Percentiles rank a stretch among this genome's conserved stretches.
These are phyloP conservation scores for Tokudaia tokunoshimensis DNA, from an alignment of 2,797 vertebrate species.

Conservation along the genomic window DNA sequence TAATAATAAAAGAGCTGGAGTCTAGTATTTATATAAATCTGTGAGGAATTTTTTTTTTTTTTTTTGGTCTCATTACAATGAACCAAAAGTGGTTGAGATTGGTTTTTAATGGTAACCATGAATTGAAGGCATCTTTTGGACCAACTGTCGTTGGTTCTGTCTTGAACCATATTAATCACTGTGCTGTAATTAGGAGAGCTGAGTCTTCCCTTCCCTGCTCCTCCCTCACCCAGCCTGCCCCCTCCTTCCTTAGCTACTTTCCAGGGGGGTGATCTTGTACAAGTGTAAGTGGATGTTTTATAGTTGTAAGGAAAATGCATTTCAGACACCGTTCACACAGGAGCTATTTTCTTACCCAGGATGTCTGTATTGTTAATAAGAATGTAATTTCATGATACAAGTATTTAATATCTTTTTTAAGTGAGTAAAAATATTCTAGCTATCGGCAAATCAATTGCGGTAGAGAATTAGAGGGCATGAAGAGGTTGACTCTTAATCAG, in stretches of 20 bases:
- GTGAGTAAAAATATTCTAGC: conserved; percentile 86
- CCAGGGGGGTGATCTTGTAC: conserved; percentile 78
- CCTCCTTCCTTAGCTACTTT: conserved; percentile 81
- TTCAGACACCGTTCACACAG: conserved; percentile 90
- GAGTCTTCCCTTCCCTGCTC: conserved; percentile 74
- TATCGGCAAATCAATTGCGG: conserved; percentile 85
- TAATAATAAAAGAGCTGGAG: conserved; percentile 80
- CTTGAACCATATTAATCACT: conserved; percentile 90
- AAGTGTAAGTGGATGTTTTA: conserved; percentile 85
- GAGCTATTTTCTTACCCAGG: conserved; percentile 90
- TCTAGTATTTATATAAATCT: conserved; percentile 87
- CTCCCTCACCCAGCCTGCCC: conserved; percentile 66
- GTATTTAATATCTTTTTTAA: conserved; percentile 90
- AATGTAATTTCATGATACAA: conserved; percentile 90
- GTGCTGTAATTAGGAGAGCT: conserved; percentile 88
- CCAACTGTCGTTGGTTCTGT: conserved; percentile 89
- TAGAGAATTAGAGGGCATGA: conserved; percentile 83
- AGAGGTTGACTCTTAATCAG: conserved; percentile 86
- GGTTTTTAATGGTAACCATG: conserved; percentile 83
- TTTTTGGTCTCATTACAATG: conserved; percentile 85
- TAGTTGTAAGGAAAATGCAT: conserved; percentile 83
- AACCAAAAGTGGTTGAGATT: conserved; percentile 89
- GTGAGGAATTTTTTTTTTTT: conserved; percentile 84
- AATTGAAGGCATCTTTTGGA: conserved; percentile 87
- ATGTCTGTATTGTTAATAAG: conserved; percentile 88